A percentile compares a stretch with the other conserved stretches of the same genome.
Evolutionary conservation across 2,113 vertebrate genomes (phyloP).

Genomic region (Oxyura jamaicensis): DNA sequence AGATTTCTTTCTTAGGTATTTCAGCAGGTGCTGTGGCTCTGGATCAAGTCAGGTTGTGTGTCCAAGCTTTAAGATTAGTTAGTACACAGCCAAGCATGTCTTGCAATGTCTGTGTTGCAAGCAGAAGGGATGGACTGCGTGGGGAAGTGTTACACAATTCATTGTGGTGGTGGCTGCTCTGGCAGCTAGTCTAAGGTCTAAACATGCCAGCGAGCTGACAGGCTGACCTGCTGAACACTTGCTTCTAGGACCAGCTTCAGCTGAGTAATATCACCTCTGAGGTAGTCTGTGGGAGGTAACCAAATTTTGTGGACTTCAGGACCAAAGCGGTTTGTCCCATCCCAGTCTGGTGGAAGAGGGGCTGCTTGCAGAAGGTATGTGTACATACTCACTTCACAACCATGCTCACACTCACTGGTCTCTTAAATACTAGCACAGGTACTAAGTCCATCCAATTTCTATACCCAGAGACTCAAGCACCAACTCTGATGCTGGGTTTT

Average conservation of each 20-base stretch:
- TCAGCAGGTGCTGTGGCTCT: neutral
- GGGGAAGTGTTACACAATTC: neutral
- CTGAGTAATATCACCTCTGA: neutral
- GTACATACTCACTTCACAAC: neutral
- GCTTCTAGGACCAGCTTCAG: neutral
- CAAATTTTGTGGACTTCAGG: neutral
- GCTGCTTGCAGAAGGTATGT: neutral
- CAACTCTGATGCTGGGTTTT: neutral
- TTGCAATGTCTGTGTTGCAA: neutral
- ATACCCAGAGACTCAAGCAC: neutral
- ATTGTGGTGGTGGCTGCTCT: neutral
- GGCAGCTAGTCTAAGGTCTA: neutral
- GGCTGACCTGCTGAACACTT: neutral
- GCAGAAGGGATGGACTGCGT: neutral
- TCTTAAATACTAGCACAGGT: neutral
- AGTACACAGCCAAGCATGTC: neutral
- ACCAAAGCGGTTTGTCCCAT: rapidly evolving
- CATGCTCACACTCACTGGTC: neutral
- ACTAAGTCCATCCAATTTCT: neutral
- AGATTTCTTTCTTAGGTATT: neutral
- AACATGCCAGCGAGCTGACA: neutral
- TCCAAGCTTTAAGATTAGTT: neutral
- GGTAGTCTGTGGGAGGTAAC: neutral
- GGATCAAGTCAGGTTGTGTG: neutral
- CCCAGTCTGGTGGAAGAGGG: neutral